Conservation (phyloP, 2,888 invertebrate genomes). For the Azorinus chamasolen region DNA sequence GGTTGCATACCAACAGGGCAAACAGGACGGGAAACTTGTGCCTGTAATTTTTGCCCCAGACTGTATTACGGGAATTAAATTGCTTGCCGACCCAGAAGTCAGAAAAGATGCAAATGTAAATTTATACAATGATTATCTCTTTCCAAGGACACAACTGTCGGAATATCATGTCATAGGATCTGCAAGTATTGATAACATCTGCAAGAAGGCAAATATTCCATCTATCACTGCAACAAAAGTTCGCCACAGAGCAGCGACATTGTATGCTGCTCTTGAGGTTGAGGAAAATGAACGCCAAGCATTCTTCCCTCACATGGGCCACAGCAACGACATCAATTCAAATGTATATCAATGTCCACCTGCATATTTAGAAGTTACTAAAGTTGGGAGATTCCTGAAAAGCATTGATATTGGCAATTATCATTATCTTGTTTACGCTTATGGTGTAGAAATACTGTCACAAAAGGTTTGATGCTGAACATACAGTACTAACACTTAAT, state of each 20-base stretch:
- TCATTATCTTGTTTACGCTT: no score
- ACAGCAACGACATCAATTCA: slow-evolving; percentile 1
- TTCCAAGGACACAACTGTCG: slow-evolving; percentile 8
- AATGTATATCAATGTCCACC: slow-evolving; percentile 12
- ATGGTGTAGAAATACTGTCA: no score
- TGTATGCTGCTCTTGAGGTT: slow-evolving; percentile 12
- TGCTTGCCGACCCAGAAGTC: slow-evolving; percentile 5
- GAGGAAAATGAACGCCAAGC: not conserved
- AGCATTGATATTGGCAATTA: no score
- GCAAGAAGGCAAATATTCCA: not conserved
- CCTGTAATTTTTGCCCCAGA: slow-evolving; percentile 1
- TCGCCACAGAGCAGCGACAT: slow-evolving; percentile 11
- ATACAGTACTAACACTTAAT: no score
- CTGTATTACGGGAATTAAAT: slow-evolving; percentile 4
- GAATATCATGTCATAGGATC: slow-evolving; percentile 4
- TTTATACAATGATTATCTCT: slow-evolving; percentile 3
- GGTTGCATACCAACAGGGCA: slow-evolving; percentile 12
- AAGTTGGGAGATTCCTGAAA: slow-evolving; percentile 13
- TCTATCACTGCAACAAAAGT: no score
- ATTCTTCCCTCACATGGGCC: slow-evolving; percentile 13
- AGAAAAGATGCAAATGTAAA: not conserved
- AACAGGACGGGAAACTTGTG: slow-evolving; percentile 10
- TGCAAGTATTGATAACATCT: slow-evolving; percentile 1
- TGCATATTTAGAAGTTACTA: slow-evolving; percentile 1
- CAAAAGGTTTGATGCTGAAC: no score